phyloP scores from a whole-genome alignment of 2,888 invertebrate species.

The Erebia epiphron region DNA sequence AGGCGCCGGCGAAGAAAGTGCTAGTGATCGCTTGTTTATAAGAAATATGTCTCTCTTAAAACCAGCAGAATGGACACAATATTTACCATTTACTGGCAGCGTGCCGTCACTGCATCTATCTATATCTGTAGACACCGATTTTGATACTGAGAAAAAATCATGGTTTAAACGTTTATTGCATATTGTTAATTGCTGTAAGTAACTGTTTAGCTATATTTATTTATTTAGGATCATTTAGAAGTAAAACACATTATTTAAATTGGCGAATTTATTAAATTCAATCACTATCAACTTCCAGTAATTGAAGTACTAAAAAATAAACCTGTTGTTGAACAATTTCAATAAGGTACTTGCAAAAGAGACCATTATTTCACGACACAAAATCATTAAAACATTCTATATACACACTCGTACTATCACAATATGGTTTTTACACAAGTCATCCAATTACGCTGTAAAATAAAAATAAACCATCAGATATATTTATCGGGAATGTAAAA shows the following conservation, averaged over 20 bases:
- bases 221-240: conserved; percentile 41
- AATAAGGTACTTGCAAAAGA: conserved; percentile 68
- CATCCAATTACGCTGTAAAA: conserved; percentile 24
- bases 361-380: conserved; percentile 55
- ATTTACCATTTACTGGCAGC: conserved; percentile 50
- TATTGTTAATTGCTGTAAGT: conserved; percentile 64
- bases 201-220: conserved; percentile 51
- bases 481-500: conserved; percentile 34
- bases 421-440: conserved; percentile 40
- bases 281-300: conserved; percentile 77
- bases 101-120: conserved; percentile 57
- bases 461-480: conserved; percentile 19
- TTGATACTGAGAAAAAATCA: conserved; percentile 47
- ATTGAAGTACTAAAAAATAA: conserved; percentile 77
- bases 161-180: conserved; percentile 57
- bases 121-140: conserved; percentile 52
- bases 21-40: conserved; percentile 47
- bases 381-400: conserved; percentile 56
- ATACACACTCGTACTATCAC: conserved; percentile 65
- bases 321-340: conserved; percentile 54
- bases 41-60: conserved; percentile 55
- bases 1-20: conserved; percentile 12
- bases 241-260: conserved; percentile 64
- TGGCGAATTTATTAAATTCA: conserved; percentile 83
- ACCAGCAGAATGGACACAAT: conserved; percentile 56